Conservation (phyloP, 2,888 invertebrate species). For the Campoplex capitator region DNA sequence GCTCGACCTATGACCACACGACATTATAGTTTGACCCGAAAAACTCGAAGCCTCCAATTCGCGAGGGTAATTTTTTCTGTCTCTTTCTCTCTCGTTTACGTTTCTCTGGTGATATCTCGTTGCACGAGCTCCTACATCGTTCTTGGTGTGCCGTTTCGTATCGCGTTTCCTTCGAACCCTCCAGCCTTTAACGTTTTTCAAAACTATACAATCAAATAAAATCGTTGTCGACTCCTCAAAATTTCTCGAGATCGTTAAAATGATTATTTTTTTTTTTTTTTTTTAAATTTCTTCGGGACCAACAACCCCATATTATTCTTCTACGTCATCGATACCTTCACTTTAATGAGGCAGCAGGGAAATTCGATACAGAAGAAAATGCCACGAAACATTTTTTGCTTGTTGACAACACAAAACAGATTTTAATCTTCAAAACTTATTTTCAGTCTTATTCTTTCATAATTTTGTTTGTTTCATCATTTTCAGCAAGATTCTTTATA, state of each 20-base stretch:
- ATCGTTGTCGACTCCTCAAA: neutral
- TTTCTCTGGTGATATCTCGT: constrained; percentile 51
- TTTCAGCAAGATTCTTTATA: too few relatives aligned
- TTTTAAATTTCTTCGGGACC: too few relatives aligned
- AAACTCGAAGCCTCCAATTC: constrained; percentile 1
- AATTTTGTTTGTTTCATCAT: too few relatives aligned
- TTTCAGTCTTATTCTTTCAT: neutral
- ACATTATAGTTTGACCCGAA: constrained; percentile 41
- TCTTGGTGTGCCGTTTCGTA: constrained; percentile 46
- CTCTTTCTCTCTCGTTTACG: neutral
- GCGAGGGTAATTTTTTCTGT: neutral
- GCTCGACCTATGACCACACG: neutral
- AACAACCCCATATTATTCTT: neutral
- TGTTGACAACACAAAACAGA: neutral
- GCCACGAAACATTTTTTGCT: neutral
- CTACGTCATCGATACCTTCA: neutral
- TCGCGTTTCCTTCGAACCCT: constrained; percentile 49
- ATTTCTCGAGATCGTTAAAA: neutral
- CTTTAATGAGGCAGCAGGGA: neutral
- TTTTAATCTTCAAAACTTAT: neutral
- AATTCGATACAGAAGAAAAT: neutral
- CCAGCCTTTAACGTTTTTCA: neutral
- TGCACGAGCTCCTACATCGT: constrained; percentile 35
- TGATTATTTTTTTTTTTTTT: neutral
- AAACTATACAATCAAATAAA: constrained; percentile 1